These are phyloP conservation scores for Caenorhabditis auriculariae DNA, from an alignment of 2,888 invertebrate genomes.

Conservation along the genomic window DNA sequence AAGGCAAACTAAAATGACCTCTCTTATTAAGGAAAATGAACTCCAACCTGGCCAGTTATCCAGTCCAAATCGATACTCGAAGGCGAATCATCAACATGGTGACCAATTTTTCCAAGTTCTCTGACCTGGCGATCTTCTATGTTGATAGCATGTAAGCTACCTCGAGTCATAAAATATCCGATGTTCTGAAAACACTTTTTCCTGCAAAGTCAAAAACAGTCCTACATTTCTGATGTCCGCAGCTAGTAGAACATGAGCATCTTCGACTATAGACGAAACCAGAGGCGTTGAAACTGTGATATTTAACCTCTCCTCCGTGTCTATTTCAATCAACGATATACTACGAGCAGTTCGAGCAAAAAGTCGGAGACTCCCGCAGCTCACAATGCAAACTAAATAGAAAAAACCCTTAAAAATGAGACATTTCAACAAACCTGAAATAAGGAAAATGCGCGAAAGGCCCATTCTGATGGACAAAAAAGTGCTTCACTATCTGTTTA, in stretches of 20 bases:
- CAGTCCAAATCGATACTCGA: slow-evolving; percentile 2
- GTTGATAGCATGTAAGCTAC: too few relatives aligned
- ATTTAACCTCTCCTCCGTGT: background rate
- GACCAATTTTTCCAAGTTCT: background rate
- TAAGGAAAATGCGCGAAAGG: too few relatives aligned
- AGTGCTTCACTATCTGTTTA: too few relatives aligned
- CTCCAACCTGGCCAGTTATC: slow-evolving; percentile 2
- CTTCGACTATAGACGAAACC: background rate
- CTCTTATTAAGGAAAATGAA: too few relatives aligned
- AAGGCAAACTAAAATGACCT: background rate
- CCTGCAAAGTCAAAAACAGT: background rate
- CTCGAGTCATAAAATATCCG: background rate
- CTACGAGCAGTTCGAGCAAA: background rate
- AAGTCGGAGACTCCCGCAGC: too few relatives aligned
- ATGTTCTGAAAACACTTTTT: background rate
- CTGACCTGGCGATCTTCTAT: too few relatives aligned
- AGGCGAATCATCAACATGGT: background rate
- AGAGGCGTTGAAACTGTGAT: background rate
- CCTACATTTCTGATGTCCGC: background rate
- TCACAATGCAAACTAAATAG: too few relatives aligned
- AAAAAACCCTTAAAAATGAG: too few relatives aligned
- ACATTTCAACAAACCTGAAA: too few relatives aligned
- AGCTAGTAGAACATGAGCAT: background rate
- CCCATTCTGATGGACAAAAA: too few relatives aligned
- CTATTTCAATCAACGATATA: background rate